Conservation (phyloP, 2,113 vertebrate genomes). For the Petromus typicus region DNA sequence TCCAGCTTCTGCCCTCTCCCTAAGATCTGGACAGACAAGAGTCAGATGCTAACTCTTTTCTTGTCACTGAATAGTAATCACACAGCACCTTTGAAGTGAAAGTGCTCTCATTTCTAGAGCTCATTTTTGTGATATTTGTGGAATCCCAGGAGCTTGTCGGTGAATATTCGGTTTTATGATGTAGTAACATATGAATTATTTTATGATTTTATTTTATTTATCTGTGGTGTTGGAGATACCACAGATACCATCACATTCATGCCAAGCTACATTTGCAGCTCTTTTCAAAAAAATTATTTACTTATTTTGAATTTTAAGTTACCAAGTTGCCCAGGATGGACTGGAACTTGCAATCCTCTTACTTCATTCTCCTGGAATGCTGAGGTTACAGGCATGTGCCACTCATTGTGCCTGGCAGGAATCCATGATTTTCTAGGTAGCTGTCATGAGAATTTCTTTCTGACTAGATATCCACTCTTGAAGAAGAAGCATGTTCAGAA, state of each 20-base stretch:
- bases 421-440: conserved; percentile 16
- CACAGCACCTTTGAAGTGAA: neutral
- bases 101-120: neutral
- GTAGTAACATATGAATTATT: neutral
- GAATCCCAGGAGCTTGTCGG: neutral
- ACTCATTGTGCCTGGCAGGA: neutral
- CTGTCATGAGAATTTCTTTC: conserved; percentile 3
- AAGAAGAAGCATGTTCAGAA: neutral
- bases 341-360: neutral
- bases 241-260: neutral
- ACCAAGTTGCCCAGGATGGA: neutral
- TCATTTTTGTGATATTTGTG: neutral
- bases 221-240: neutral
- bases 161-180: neutral
- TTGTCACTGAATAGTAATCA: no score
- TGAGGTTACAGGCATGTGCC: neutral
- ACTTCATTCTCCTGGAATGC: neutral
- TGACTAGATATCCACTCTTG: neutral
- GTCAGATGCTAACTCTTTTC: neutral
- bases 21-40: neutral
- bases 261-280: neutral
- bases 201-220: neutral
- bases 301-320: neutral
- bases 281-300: neutral
- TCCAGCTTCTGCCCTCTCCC: neutral